phyloP scores from a whole-genome alignment of 2,113 vertebrate species.

The Leptobrachium leishanense region DNA sequence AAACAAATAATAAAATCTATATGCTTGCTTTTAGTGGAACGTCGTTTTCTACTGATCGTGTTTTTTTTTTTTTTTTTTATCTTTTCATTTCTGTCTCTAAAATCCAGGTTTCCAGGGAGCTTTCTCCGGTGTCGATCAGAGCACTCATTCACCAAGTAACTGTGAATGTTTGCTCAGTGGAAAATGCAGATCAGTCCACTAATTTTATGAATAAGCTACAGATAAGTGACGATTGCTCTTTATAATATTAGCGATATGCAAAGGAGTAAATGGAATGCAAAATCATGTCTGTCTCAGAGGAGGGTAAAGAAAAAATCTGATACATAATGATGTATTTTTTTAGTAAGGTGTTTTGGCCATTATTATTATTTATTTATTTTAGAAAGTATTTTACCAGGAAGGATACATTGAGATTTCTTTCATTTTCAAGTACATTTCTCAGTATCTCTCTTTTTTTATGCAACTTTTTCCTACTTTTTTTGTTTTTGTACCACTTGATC shows the following conservation, averaged over 20 bases:
- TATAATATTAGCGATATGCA: constrained; percentile 39
- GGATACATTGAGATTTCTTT: no score
- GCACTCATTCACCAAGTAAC: constrained; percentile 41
- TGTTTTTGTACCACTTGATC: no score
- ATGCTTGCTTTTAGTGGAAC: neutral
- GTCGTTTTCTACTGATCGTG: no score
- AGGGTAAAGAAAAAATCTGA: neutral
- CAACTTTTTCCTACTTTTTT: no score
- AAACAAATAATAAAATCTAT: neutral
- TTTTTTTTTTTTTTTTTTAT: neutral
- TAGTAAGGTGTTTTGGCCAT: no score
- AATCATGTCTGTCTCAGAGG: constrained; percentile 7
- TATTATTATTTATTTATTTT: no score
- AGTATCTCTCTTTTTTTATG: no score
- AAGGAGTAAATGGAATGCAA: constrained; percentile 8
- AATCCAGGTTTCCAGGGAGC: constrained; percentile 25
- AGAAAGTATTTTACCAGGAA: no score
- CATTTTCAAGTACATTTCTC: no score
- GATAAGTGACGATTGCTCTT: constrained; percentile 39
- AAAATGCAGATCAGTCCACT: constrained; percentile 46
- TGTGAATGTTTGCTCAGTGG: constrained; percentile 41
- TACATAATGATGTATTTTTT: no score
- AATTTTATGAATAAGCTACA: constrained; percentile 44
- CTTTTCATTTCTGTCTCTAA: neutral
- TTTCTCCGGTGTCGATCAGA: constrained; percentile 19